Evolutionary conservation across 92 coral and sea anemone species (phyloP), one percentile per base, ranked within the genome.

Genomic region (Chrysogorgia sp.): DNA sequence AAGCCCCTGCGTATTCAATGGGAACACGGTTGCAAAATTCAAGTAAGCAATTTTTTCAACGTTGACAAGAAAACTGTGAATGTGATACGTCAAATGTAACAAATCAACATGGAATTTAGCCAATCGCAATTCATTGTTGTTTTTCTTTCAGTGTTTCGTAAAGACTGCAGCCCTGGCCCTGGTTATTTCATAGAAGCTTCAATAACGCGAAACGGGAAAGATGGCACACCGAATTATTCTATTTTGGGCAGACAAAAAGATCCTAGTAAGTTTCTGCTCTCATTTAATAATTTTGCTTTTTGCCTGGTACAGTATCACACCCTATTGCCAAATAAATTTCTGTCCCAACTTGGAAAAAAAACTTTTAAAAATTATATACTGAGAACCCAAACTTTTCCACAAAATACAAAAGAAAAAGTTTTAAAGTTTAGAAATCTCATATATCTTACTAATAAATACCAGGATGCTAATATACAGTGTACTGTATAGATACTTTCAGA

Each of bases 141-240:
- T 79, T 53, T 63, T 13, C 53, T 31, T 76, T 48, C 63, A 94
- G 98, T 90, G 94, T 94, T 94, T 37, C 92, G 87, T 71, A 87
- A 90, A 63, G 98, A 94, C 68, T 91, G 97, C 85, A 94, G 98
- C 26, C 98, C 98, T 10, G 98, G 98, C n/a, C 98, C 98, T 0
- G 89, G 89, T 7, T 91, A 91, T 70, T 67, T 57, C 29, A 87
- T 94, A 30, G 87, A 94, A 17, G 88, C 98, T 14, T 24, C 52
- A 0, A 82, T 91, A 45, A 94, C 98, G 0, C 78, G 89, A 40
- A 34, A 34, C 8, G 98, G 98, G 2, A 81, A 83, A 53, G 98
- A 94, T 79, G 98, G 98, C 1, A 94, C 98, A 2, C 96, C 98
- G 0, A 34, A 59, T 1, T 93, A 93, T 67, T 93, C 98, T 8